Evolutionary conservation across 2,113 vertebrate genomes (phyloP).

Genomic region (Lethenteron reissneri): DNA sequence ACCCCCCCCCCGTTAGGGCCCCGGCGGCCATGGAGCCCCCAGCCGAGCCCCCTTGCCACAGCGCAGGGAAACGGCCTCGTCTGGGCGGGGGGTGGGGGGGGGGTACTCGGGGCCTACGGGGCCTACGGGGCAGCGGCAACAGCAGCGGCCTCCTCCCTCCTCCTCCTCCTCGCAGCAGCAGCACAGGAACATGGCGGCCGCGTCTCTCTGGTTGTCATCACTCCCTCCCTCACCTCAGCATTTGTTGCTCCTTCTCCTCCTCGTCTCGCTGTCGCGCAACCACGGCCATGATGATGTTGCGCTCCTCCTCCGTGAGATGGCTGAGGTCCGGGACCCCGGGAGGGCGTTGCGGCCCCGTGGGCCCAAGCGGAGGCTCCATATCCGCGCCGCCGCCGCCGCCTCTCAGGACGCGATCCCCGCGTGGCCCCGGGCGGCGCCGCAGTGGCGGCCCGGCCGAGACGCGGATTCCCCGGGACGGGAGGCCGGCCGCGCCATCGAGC

Average conservation of each 20-base stretch:
- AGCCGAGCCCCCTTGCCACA: too few relatives aligned
- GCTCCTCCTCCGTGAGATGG: conserved; percentile 94
- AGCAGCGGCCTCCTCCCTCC: background rate
- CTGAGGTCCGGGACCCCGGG: conserved; percentile 85
- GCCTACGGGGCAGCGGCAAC: background rate
- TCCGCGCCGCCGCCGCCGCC: too few relatives aligned
- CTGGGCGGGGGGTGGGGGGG: too few relatives aligned
- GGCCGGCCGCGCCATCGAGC: too few relatives aligned
- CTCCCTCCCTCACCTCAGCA: conserved; percentile 82
- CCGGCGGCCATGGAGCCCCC: too few relatives aligned
- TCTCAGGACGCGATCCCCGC: too few relatives aligned
- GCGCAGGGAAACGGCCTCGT: too few relatives aligned
- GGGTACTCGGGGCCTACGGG: too few relatives aligned
- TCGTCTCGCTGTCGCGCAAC: conserved; percentile 95
- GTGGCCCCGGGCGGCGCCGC: too few relatives aligned
- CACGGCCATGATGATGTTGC: conserved; percentile 89
- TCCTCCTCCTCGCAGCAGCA: background rate
- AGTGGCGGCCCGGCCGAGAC: too few relatives aligned
- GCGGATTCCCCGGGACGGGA: too few relatives aligned
- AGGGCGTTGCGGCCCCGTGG: conserved; percentile 63
- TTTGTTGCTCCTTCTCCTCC: conserved; percentile 91
- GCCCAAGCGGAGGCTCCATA: conserved; percentile 10
- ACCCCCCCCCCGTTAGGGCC: too few relatives aligned
- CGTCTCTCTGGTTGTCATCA: background rate
- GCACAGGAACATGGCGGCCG: conserved; percentile 1